Conservation (phyloP, 2,113 vertebrate species). For the Odocoileus hemionus region DNA sequence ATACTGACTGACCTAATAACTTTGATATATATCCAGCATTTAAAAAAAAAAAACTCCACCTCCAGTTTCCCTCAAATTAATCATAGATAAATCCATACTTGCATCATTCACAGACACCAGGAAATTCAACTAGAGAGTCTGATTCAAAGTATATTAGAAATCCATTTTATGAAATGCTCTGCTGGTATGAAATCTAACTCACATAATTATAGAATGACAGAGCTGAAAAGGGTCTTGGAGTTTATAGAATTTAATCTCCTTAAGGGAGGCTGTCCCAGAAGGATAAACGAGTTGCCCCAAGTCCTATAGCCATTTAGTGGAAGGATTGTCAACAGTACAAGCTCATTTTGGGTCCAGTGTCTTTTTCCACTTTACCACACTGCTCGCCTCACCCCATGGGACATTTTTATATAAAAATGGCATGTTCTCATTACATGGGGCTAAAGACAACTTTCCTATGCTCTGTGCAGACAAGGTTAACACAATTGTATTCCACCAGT, state of each 20-base stretch:
- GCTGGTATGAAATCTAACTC: background rate
- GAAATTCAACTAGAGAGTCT: background rate
- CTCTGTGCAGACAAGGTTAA: background rate
- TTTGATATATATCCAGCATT: background rate
- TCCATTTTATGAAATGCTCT: background rate
- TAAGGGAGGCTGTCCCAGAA: background rate
- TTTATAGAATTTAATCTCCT: background rate
- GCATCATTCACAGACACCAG: background rate
- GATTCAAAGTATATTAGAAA: conserved; percentile 39
- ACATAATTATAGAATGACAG: background rate
- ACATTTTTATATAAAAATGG: background rate
- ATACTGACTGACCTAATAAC: background rate
- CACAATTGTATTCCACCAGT: background rate
- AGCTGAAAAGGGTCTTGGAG: background rate
- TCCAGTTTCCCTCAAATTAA: conserved; percentile 47
- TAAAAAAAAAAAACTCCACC: background rate
- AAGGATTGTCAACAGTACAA: background rate
- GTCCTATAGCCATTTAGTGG: background rate
- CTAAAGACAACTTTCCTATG: background rate
- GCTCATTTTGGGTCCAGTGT: background rate
- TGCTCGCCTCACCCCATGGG: background rate
- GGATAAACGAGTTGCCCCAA: background rate
- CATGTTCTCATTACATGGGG: background rate
- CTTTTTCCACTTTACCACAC: background rate
- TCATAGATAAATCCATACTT: conserved; percentile 24